phyloP scores from a whole-genome alignment of 1,140 invertebrate genomes.

The Polyergus mexicanus region DNA sequence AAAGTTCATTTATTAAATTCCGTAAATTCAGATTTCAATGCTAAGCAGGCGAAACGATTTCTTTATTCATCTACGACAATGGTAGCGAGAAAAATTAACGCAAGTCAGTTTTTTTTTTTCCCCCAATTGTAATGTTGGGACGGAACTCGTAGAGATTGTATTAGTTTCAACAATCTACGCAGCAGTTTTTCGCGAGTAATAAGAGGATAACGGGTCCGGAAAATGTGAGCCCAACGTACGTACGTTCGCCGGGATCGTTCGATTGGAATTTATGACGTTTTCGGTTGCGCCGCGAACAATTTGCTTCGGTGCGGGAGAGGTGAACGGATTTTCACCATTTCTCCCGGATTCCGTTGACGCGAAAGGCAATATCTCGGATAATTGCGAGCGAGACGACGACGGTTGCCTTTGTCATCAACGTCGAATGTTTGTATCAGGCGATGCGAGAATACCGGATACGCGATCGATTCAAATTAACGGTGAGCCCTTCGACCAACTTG shows the following conservation, averaged over 20 bases:
- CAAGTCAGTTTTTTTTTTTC: background rate
- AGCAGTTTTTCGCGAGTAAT: constrained; percentile 23
- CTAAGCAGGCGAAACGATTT: background rate
- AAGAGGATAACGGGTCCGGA: background rate
- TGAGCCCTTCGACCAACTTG: constrained; percentile 15
- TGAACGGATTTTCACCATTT: constrained; percentile 38
- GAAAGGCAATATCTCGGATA: constrained; percentile 29
- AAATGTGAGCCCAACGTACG: background rate
- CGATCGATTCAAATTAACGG: constrained; percentile 49
- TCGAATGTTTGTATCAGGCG: constrained; percentile 24
- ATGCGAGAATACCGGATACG: constrained; percentile 15
- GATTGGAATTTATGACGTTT: constrained; percentile 47
- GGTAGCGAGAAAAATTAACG: background rate
- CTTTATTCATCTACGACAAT: background rate
- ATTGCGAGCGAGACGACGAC: constrained; percentile 18
- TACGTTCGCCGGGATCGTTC: background rate
- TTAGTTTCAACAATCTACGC: background rate
- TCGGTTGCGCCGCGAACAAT: constrained; percentile 3
- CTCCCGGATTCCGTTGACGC: constrained; percentile 21
- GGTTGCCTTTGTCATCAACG: constrained; percentile 33
- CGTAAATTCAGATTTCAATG: background rate
- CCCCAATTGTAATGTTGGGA: background rate
- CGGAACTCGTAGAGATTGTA: background rate
- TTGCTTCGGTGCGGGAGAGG: background rate
- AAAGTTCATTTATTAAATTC: background rate